Evolutionary conservation across 37 sponge, comb jelly and placozoan species (phyloP).

Genomic region (Hexactinellida sp.): DNA sequence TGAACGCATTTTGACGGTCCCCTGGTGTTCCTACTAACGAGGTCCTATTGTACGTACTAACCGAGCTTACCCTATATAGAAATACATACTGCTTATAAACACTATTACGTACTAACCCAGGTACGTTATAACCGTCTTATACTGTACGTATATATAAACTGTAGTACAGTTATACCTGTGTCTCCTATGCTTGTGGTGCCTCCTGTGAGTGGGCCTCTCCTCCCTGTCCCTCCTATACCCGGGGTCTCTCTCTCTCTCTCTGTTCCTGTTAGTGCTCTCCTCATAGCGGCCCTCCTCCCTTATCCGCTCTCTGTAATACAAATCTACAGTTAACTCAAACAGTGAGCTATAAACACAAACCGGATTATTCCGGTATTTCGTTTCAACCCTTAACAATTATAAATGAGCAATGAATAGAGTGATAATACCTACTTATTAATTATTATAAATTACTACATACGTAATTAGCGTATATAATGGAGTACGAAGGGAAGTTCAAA

Average conservation of each 20-base stretch:
- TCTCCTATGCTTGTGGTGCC: background rate
- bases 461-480: background rate
- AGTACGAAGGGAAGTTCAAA: no score
- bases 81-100: no score
- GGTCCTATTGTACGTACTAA: no score
- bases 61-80: no score
- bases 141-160: background rate
- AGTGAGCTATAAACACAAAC: background rate
- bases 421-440: no score
- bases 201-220: background rate
- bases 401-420: background rate
- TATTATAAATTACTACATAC: background rate
- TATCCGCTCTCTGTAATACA: background rate
- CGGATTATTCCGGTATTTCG: background rate
- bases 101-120: no score
- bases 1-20: no score
- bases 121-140: no score
- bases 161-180: background rate
- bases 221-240: background rate
- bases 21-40: no score
- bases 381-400: constrained; percentile 10
- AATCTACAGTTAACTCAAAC: background rate
- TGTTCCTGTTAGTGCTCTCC: background rate
- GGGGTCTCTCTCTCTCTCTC: background rate
- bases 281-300: background rate